These are phyloP conservation scores for Naja naja DNA, from an alignment of 2,113 vertebrate species.

Conservation along the genomic window DNA sequence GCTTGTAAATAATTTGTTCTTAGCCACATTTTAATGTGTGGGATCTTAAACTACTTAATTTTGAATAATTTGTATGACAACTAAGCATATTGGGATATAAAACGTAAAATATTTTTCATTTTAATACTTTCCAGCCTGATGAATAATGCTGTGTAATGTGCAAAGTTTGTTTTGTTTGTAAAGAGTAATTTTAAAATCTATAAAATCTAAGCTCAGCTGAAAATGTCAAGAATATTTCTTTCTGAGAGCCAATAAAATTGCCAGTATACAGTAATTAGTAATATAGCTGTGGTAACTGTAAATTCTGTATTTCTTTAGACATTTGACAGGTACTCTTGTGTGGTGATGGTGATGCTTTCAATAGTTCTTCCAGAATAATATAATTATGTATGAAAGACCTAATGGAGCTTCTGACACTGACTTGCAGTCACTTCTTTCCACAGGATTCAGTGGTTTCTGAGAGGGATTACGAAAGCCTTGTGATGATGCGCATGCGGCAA, in stretches of 20 bases:
- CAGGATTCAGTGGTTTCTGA: slow-evolving; percentile 80
- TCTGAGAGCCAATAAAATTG: neutral
- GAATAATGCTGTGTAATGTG: neutral
- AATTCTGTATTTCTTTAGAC: fast-evolving
- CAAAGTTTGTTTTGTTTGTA: neutral
- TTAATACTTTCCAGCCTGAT: neutral
- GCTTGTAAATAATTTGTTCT: neutral
- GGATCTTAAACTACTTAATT: neutral
- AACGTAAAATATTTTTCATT: neutral
- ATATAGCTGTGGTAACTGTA: fast-evolving
- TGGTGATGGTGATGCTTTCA: neutral
- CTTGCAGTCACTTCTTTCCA: neutral
- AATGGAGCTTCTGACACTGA: fast-evolving
- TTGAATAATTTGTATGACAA: neutral
- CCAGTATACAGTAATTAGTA: neutral
- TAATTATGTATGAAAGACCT: neutral
- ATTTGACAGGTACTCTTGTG: neutral
- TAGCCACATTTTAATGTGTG: neutral
- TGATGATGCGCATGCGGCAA: slow-evolving; percentile 96
- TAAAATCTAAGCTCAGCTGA: neutral
- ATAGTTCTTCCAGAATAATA: neutral
- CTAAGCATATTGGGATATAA: neutral
- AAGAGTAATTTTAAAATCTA: neutral
- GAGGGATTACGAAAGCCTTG: slow-evolving; percentile 92
- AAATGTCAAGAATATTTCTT: neutral